Evolutionary conservation across 2,888 invertebrate species (phyloP).

Genomic region (Acleris sparsana): DNA sequence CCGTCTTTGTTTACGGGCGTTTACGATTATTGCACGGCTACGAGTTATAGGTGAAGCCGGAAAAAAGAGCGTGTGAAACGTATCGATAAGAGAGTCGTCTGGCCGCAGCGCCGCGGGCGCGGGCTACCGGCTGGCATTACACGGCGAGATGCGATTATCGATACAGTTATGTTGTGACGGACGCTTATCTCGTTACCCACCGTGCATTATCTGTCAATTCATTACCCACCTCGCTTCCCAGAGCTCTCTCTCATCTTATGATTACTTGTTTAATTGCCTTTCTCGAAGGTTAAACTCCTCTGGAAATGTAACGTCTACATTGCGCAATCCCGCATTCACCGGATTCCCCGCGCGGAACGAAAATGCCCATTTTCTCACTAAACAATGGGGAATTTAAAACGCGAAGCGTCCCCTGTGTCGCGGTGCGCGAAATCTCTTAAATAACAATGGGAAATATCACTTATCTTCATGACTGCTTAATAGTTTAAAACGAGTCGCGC

Average conservation of each 20-base stretch:
- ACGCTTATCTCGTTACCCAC: constrained; percentile 65
- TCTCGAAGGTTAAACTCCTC: constrained; percentile 58
- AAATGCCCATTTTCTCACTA: constrained; percentile 57
- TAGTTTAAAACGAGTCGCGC: constrained; percentile 49
- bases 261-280: constrained; percentile 62
- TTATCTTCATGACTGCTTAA: constrained; percentile 44
- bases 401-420: constrained; percentile 44
- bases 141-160: constrained; percentile 73
- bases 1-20: constrained; percentile 59
- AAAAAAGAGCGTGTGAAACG: constrained; percentile 71
- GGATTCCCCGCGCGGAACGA: constrained; percentile 56
- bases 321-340: constrained; percentile 58
- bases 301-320: constrained; percentile 53
- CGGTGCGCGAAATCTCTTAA: constrained; percentile 52
- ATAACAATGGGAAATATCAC: constrained; percentile 50
- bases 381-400: constrained; percentile 61
- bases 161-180: constrained; percentile 76
- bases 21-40: constrained; percentile 62
- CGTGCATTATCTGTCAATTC: constrained; percentile 64
- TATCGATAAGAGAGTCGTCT: constrained; percentile 68
- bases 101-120: constrained; percentile 47
- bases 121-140: constrained; percentile 69
- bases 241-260: constrained; percentile 52
- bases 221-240: constrained; percentile 53
- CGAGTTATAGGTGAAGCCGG: constrained; percentile 51